phyloP scores from a whole-genome alignment of 2,797 vertebrate species.

The Hafferia zeledoni region DNA sequence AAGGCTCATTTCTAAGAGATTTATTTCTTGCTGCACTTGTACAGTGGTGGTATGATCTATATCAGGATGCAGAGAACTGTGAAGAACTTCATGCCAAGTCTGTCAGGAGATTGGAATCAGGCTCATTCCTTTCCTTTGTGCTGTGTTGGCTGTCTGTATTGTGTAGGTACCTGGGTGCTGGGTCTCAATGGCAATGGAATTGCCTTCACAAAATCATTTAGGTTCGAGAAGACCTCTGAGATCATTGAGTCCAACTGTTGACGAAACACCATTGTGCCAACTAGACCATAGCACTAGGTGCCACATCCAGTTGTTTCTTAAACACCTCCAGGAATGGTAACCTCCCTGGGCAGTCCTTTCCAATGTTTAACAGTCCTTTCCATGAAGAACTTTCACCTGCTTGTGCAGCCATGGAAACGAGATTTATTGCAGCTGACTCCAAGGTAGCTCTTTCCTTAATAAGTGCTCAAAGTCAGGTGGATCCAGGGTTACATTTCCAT shows the following conservation, averaged over 20 bases:
- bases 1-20: neutral
- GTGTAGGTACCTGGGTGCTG: neutral
- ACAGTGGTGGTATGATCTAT: neutral
- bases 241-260: neutral
- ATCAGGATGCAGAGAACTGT: neutral
- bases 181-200: neutral
- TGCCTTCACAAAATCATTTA: neutral
- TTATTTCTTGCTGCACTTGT: accelerated
- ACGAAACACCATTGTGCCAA: neutral
- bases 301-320: neutral
- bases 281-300: neutral
- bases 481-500: neutral
- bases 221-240: neutral
- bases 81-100: accelerated
- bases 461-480: neutral
- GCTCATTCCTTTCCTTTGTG: neutral
- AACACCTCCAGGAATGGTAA: neutral
- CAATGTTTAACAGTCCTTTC: neutral
- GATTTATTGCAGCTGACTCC: neutral
- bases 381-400: neutral
- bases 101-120: neutral
- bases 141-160: neutral
- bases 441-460: neutral
- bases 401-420: neutral
- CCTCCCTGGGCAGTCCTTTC: neutral